Conservation (phyloP, 64 coral and sea anemone genomes). For the Stichodactyla mertensii region DNA sequence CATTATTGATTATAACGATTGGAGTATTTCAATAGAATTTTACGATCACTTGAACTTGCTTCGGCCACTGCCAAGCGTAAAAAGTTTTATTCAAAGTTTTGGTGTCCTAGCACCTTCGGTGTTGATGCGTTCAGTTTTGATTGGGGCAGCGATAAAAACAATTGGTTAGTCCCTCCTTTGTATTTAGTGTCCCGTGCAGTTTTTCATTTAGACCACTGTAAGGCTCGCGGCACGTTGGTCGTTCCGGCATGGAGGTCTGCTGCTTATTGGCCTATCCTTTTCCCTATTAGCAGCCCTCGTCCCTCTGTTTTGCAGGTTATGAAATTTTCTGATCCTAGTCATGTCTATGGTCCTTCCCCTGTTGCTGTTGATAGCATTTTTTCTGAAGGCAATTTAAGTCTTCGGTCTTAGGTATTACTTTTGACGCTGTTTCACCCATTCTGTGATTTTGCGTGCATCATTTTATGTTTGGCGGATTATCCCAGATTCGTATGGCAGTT, state of each 20-base stretch:
- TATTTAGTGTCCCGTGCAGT: neutral
- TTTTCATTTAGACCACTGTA: neutral
- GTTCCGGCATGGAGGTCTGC: neutral
- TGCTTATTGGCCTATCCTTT: neutral
- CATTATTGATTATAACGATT: slow-evolving; percentile 36
- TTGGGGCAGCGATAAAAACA: neutral
- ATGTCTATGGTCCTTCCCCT: too few species aligned
- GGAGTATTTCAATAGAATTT: slow-evolving; percentile 17
- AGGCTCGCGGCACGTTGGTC: neutral
- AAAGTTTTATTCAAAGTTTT: slow-evolving; percentile 51
- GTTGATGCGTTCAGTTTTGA: slow-evolving; percentile 37
- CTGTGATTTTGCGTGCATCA: too few species aligned
- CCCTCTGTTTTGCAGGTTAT: too few species aligned
- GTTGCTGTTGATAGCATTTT: too few species aligned
- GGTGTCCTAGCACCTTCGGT: slow-evolving; percentile 1
- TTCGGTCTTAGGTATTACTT: too few species aligned
- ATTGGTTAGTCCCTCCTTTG: neutral
- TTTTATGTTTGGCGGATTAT: too few species aligned
- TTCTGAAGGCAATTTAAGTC: too few species aligned
- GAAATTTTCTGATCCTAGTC: too few species aligned
- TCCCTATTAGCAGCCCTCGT: too few species aligned
- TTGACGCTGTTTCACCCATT: too few species aligned
- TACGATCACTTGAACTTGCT: slow-evolving; percentile 7
- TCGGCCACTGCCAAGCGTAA: slow-evolving; percentile 13
- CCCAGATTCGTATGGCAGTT: too few species aligned